Base-by-base conservation (phyloP, 2,888 invertebrate species). In the Idaea biselata region DNA sequence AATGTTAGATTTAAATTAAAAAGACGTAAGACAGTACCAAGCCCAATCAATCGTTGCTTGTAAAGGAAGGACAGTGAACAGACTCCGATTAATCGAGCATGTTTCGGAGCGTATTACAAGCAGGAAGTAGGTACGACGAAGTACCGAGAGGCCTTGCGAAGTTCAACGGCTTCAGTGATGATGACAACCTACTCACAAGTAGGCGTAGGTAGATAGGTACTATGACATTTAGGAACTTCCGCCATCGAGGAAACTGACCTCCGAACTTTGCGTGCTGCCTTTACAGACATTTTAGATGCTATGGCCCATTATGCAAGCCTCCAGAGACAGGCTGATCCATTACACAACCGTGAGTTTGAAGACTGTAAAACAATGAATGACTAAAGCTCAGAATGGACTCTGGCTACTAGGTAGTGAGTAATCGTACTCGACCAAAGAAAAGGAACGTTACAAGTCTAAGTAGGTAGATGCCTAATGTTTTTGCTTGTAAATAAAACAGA, bases 211-310 rank as follows among this genome's bases (percentile, higher is more conserved):
- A 44, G 14, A 7, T 33, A 33, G 6, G 63, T 67, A 60, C 62
- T 59, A 63, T 68, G 70, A 79, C 74, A 76, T 79, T 78, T 71
- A 73, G 72, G 70, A 72, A 73, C 83, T 88, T 88, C 88, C 88
- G 86, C 79, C 76, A 78, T 79, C 69, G 84, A 84, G 87, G 87
- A 88, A 88, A 81, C 77, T 81, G 79, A 84, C 84, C 86, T 84
- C 75, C 82, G 81, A 82, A 76, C 84, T 80, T 66, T 78, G 72
- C 76, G 71, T 77, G 74, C 74, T 71, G 75, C 72, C 76, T 78
- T 77, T 73, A 56, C 65, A 69, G 74, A 73, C 73, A 73, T 71
- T 74, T 73, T 61, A 71, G 70, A 75, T 73, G 68, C 71, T 62
- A 70, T 67, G 68, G 65, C 7, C 61, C 71, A 72, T 78, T 78